Evolutionary conservation across 2,888 invertebrate genomes (phyloP), one percentile per base, ranked within the genome.

Genomic region (Byasa hedistus): DNA sequence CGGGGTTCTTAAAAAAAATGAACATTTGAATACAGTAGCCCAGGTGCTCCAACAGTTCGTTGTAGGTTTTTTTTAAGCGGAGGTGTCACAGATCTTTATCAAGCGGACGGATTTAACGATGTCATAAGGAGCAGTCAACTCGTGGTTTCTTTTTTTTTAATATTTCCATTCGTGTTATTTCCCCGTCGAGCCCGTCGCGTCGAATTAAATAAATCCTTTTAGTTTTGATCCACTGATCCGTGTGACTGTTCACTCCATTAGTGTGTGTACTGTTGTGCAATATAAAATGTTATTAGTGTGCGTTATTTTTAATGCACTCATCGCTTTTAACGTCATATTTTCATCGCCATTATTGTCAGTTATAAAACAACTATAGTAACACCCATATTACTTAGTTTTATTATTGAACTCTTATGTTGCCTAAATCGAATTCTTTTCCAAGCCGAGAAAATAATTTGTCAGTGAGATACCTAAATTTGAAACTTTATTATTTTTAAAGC

Each of bases 11-110:
- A 77, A 82, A 80, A 39, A 84, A 85, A 84, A 78, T 71, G 39
- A 66, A 68, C 71, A 89, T 91, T 91, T 89, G 81, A 90, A 91
- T 90, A 91, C 91, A 89, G 91, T 89, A 91, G 91, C 85, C 82
- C 82, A 80, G 82, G 75, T 79, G 78, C 77, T 73, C 73, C 79
- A 78, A 79, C 79, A 78, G 73, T 82, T 79, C 81, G 80, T 79
- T 79, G 21, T 51, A 3, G 10, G 10, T 79, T 80, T 79, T 75
- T 79, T 77, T 76, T 66, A 66, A 75, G 78, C 73, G 69, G 78
- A 87, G 81, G 86, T 91, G 89, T 89, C 91, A 90, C 89, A 84
- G 91, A 90, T 91, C 85, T 85, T 86, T 90, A 90, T 90, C 91
- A 77, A 77, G 69, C 81, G 84, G 85, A 81, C 77, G 87, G 88